Evolutionary conservation across 2,113 vertebrate species (phyloP).

Genomic region (Eupsittula cactorum): DNA sequence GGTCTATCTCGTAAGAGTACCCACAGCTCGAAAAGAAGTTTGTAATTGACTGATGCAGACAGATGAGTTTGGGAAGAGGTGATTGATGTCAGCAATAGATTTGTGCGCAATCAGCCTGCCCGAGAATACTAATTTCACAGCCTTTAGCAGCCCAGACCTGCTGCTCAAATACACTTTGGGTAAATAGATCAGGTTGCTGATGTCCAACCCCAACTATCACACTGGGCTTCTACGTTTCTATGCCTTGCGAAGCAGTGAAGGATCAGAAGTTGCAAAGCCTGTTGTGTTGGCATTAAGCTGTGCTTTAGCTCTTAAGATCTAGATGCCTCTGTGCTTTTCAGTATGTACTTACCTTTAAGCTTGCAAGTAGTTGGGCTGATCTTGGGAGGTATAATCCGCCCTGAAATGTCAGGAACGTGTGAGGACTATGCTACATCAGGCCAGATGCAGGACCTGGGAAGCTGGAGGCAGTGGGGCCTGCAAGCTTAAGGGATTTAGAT

Average conservation of each 20-base stretch:
- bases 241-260: neutral
- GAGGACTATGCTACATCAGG: neutral
- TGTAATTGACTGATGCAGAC: constrained; percentile 76
- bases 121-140: constrained; percentile 64
- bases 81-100: constrained; percentile 78
- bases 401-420: neutral
- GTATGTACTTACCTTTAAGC: fast-evolving
- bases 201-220: neutral
- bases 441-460: neutral
- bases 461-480: neutral
- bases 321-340: neutral
- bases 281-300: neutral
- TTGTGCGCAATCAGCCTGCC: constrained; percentile 60
- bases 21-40: constrained; percentile 69
- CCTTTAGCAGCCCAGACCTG: neutral
- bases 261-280: neutral
- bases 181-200: neutral
- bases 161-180: neutral
- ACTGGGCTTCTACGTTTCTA: neutral
- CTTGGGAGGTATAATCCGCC: neutral
- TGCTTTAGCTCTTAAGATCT: neutral
- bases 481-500: constrained; percentile 4
- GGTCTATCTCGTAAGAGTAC: constrained; percentile 62
- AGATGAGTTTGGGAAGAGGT: constrained; percentile 74
- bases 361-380: fast-evolving